Base-by-base conservation (phyloP, 2,797 vertebrate genomes). In the Darevskia nairensis region DNA sequence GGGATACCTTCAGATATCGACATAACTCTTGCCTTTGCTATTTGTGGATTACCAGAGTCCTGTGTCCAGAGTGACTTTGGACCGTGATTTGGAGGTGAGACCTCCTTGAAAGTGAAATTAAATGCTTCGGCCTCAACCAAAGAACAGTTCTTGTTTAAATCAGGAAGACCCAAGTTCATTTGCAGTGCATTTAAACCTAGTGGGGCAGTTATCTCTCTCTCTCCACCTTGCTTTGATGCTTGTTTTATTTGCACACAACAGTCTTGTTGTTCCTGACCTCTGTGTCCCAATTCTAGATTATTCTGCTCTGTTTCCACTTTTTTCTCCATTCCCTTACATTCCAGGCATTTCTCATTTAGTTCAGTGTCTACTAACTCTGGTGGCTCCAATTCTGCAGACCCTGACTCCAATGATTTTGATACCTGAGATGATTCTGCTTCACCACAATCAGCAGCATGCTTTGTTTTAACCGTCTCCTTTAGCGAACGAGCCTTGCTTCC, bases 181-280 rank as follows among this genome's bases (percentile, higher is more conserved):
- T 71, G 85, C 21, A 80, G n/a, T 2, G 11, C 7, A 68, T 88
- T 90, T 39, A 86, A 79, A 35, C 3, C 74, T n/a, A 81, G 27
- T 0, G 27, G 21, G n/a, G 9, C 8, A 61, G 85, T 74, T 25
- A 3, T 15, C 44, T 84, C 71, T 35, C 8, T 29, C 44, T n/a
- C 79, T 0, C 23, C 39, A 27, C 78, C 55, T 66, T 93, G 68
- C 4, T 6, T 90, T 55, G 71, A 80, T 15, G n/a, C 3, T 17
- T 61, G 7, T 10, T 46, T 74, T 69, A 25, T 1, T 1, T 72
- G 10, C 21, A 81, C 80, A 1, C 11, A 76, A 89, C 9, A 61
- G 17, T 80, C 85, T 2, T n/a, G 77, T 4, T 74, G 93, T 88
- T 92, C 90, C 72, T 92, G 86, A 86, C 69, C 77, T 80, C 89